Conservation (phyloP, 2,888 invertebrate genomes). For the Phytoseiulus persimilis region DNA sequence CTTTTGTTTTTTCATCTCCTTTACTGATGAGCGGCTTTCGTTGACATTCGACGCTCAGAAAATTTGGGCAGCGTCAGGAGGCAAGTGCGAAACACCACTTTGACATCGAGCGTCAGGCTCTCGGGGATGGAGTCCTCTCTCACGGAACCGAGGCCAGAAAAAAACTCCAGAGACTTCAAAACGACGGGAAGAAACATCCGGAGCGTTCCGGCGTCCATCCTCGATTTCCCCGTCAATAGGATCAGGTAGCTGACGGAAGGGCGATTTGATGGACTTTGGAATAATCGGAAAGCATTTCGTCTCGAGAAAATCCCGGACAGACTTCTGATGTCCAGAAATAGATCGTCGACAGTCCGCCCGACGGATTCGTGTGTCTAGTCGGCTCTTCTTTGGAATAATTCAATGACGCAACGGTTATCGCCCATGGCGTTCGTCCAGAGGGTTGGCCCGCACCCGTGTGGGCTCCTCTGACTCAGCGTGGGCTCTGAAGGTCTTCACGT, state of each 20-base stretch:
- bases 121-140: no score
- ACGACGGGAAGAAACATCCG: no score
- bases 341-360: neutral
- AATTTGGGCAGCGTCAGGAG: no score
- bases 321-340: neutral
- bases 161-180: no score
- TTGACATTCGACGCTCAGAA: neutral
- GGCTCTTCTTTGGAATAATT: neutral
- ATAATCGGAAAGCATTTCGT: neutral
- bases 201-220: no score
- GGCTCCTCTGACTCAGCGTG: neutral
- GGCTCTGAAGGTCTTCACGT: neutral
- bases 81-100: no score
- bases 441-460: neutral
- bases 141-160: no score
- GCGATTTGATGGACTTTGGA: no score
- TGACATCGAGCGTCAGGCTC: no score
- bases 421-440: neutral
- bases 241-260: no score
- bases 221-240: no score
- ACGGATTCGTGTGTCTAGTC: neutral
- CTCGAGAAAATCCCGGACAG: neutral
- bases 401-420: constrained; percentile 5
- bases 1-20: neutral
- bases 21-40: neutral